Conservation (phyloP, 2,113 vertebrate genomes). For the Labeo catla region DNA sequence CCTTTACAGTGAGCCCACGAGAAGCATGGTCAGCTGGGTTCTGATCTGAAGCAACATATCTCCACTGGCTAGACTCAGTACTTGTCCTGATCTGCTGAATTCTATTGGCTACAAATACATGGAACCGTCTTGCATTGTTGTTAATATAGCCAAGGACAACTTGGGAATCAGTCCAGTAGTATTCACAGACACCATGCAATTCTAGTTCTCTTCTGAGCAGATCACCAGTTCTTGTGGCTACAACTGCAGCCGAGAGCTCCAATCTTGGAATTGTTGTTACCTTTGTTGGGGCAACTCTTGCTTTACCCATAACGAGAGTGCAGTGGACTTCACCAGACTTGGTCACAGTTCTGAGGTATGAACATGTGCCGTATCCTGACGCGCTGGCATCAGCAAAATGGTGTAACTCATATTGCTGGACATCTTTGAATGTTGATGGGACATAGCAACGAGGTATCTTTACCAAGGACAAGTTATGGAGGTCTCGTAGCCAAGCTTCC, state of each 20-base stretch:
- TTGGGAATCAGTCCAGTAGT: too few relatives aligned
- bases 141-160: too few relatives aligned
- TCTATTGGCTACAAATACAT: too few relatives aligned
- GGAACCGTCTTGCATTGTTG: too few relatives aligned
- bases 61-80: too few relatives aligned
- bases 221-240: too few relatives aligned
- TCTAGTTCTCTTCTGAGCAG: too few relatives aligned
- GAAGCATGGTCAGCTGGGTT: too few relatives aligned
- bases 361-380: neutral
- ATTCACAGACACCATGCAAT: too few relatives aligned
- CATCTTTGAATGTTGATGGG: neutral
- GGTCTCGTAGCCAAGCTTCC: neutral
- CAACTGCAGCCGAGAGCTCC: neutral
- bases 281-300: constrained; percentile 16
- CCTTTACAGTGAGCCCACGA: too few relatives aligned
- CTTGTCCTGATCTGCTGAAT: too few relatives aligned
- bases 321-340: neutral
- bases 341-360: constrained; percentile 1
- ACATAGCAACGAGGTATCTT: neutral
- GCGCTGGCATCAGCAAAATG: neutral
- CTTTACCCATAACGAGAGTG: constrained; percentile 12
- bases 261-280: constrained; percentile 18
- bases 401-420: neutral
- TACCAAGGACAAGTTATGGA: neutral
- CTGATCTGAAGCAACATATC: too few relatives aligned